Conservation (phyloP, 1,140 invertebrate species). For the Subanguina moxae region DNA sequence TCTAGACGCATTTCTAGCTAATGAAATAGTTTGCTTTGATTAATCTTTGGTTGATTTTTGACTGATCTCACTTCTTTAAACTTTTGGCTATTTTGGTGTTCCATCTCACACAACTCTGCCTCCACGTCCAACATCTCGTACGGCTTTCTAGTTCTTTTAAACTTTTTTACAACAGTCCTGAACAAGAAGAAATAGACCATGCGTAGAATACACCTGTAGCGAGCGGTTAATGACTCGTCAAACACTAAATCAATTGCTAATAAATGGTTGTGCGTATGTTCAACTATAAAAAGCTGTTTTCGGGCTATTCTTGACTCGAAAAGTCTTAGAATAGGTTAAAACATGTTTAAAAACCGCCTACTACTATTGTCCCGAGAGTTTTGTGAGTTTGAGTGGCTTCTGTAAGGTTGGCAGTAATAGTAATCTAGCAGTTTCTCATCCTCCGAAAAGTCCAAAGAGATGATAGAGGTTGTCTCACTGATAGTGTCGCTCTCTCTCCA, state of each 20-base stretch:
- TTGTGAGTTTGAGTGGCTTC: conserved; percentile 5
- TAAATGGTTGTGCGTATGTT: background rate
- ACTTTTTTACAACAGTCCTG: conserved; percentile 31
- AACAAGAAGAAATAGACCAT: conserved; percentile 46
- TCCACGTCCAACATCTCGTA: conserved; percentile 48
- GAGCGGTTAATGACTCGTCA: conserved; percentile 5
- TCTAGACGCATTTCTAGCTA: conserved; percentile 24
- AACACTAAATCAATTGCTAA: background rate
- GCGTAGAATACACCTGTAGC: conserved; percentile 27
- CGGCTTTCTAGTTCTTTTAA: conserved; percentile 40
- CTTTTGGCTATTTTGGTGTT: conserved; percentile 31
- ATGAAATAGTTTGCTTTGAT: background rate
- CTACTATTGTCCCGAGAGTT: background rate
- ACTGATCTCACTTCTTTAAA: conserved; percentile 15
- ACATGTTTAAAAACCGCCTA: background rate
- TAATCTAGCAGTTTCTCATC: conserved; percentile 24
- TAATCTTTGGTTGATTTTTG: too few relatives aligned
- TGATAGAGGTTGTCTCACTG: background rate
- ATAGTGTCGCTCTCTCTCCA: background rate
- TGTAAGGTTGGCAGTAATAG: conserved; percentile 17
- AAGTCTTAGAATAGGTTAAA: too few relatives aligned
- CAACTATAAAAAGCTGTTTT: too few relatives aligned
- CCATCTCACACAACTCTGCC: conserved; percentile 40
- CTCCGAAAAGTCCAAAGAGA: background rate
- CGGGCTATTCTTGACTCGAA: too few relatives aligned